phyloP scores from a whole-genome alignment of 2,797 vertebrate species.

The Periophthalmus magnuspinnatus region DNA sequence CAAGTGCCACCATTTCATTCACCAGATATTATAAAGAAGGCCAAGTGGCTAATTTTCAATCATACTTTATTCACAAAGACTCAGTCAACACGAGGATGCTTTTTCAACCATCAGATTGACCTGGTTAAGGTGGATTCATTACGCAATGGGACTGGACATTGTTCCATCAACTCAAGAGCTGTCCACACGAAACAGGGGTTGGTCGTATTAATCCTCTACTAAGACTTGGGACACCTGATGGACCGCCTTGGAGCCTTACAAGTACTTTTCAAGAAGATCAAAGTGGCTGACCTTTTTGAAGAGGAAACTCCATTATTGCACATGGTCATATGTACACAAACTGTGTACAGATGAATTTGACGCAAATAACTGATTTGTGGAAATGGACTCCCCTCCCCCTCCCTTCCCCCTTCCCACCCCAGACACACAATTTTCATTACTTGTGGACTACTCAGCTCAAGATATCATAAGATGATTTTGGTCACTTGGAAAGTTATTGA shows the following conservation, averaged over 20 bases:
- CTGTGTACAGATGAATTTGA: slow-evolving; percentile 24
- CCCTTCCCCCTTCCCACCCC: neutral
- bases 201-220: slow-evolving; percentile 9
- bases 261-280: slow-evolving; percentile 7
- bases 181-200: neutral
- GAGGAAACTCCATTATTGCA: slow-evolving; percentile 20
- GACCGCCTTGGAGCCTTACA: slow-evolving; percentile 22
- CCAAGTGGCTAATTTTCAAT: neutral
- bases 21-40: neutral
- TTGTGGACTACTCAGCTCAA: slow-evolving; percentile 29
- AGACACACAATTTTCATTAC: slow-evolving; percentile 3
- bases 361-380: slow-evolving; percentile 24
- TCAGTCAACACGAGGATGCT: slow-evolving; percentile 12
- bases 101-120: neutral
- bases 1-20: neutral
- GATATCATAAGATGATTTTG: slow-evolving; percentile 3
- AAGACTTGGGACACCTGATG: slow-evolving; percentile 18
- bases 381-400: slow-evolving; percentile 30
- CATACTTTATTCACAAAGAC: slow-evolving; percentile 11
- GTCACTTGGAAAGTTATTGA: slow-evolving; percentile 29
- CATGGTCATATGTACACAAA: slow-evolving; percentile 17
- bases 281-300: neutral
- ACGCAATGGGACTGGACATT: slow-evolving; percentile 6
- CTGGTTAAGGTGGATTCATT: slow-evolving; percentile 21
- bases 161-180: neutral